Base-by-base conservation (phyloP, 2,888 invertebrate genomes). In the Nasonia oneida region DNA sequence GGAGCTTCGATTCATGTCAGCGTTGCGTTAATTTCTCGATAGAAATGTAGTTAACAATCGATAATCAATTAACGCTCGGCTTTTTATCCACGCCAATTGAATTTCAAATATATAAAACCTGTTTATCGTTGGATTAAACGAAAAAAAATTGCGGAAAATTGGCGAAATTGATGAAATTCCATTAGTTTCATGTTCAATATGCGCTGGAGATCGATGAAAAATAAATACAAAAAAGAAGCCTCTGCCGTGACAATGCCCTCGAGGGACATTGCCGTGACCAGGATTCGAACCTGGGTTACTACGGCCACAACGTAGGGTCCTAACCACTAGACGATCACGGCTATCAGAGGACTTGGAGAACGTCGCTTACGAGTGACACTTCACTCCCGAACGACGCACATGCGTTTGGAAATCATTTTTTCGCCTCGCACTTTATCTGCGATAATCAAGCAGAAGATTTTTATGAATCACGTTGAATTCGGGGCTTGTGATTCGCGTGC, bases 241-340 rank as follows among this genome's bases (percentile, higher is more conserved):
- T 82, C 82, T 75, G 18, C 82, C 82, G 82, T 82, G 82, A 82
- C 82, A 82, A 82, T 75, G 82, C 29, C 12, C 82, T 67, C 15
- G 33, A 29, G 23, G 33, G 29, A 91, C 92, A 93, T 91, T 93
- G 93, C 93, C 93, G 92, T 93, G 93, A 93, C 93, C 93, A 93
- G 93, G 93, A 93, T 93, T 93, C 93, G 93, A 93, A 93, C 93
- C 93, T 93, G 93, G 93, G 93, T 93, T 93, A 92, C 93, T 93
- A 93, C 93, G 93, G 93, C 93, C 93, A 93, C 93, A 93, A 93
- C 93, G 93, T 93, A 92, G 93, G 92, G 93, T 93, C 93, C 92
- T 93, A 91, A 92, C 92, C 91, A 92, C 91, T 92, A 93, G 93
- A 93, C 92, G 92, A 92, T 93, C 92, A 92, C 92, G 92, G 92